Conservation (phyloP, 64 coral and sea anemone genomes). For the Actinia tenebrosa region DNA sequence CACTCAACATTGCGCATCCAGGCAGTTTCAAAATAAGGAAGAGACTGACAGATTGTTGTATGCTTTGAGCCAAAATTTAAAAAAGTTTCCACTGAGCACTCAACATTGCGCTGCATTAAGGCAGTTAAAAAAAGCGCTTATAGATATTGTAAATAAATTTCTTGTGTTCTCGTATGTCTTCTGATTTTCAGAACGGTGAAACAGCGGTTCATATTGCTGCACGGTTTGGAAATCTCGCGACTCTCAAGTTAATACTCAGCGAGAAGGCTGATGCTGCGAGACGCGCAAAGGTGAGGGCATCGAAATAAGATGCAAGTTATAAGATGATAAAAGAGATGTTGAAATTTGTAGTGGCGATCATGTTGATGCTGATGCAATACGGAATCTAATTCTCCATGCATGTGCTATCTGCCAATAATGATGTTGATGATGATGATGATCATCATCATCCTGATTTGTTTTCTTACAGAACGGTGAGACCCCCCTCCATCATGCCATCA, state of each 20-base stretch:
- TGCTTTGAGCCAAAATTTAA: no score
- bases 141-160: no score
- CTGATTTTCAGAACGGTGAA: conserved; percentile 62
- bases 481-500: conserved; percentile 77
- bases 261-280: conserved; percentile 85
- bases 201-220: conserved; percentile 79
- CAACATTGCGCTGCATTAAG: no score
- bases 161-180: no score
- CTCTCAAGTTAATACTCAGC: conserved; percentile 66
- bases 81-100: no score
- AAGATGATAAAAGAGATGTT: neutral
- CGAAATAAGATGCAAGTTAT: no score
- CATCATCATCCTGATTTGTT: neutral
- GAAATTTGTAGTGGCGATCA: neutral
- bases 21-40: no score
- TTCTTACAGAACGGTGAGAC: conserved; percentile 76
- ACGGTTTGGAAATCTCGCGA: conserved; percentile 63
- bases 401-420: no score
- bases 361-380: neutral
- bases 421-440: no score
- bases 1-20: neutral
- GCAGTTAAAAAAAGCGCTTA: no score
- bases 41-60: no score
- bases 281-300: conserved; percentile 64
- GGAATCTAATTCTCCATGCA: neutral